Conservation (phyloP, 2,113 vertebrate genomes). For the Monopterus albus region DNA sequence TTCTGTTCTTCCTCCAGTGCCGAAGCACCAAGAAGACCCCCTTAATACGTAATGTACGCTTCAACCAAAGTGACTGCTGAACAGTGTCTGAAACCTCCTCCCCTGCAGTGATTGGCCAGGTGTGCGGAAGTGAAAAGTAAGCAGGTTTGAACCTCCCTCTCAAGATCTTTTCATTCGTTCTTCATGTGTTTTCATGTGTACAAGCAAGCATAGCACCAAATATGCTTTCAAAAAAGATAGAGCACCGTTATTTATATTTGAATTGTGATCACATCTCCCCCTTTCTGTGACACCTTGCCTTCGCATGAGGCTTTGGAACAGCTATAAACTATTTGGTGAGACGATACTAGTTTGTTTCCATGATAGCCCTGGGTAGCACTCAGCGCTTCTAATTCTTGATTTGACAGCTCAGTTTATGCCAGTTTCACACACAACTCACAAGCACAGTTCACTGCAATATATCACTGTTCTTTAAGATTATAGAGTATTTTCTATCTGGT, state of each 20-base stretch:
- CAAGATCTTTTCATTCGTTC: not conserved
- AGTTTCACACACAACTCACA: not conserved
- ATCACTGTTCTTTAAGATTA: slow-evolving; percentile 5
- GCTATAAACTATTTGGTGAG: too few relatives aligned
- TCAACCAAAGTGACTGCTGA: too few relatives aligned
- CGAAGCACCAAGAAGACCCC: too few relatives aligned
- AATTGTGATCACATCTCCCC: too few relatives aligned
- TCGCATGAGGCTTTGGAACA: too few relatives aligned
- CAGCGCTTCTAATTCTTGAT: not conserved
- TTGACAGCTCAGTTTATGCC: not conserved
- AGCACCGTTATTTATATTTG: too few relatives aligned
- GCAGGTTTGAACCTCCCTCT: not conserved
- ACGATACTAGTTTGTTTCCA: not conserved
- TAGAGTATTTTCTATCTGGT: not conserved
- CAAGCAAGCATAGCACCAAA: too few relatives aligned
- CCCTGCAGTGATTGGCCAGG: not conserved
- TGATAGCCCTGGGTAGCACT: not conserved
- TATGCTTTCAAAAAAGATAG: too few relatives aligned
- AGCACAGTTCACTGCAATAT: slow-evolving; percentile 3
- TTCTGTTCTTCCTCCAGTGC: too few relatives aligned
- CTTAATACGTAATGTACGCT: too few relatives aligned
- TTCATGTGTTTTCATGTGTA: not conserved
- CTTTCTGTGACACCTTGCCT: not conserved
- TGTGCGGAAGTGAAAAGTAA: not conserved
- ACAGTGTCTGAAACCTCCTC: too few relatives aligned